Percentiles rank a stretch among this genome's conserved stretches.
These are phyloP conservation scores for Eolophus roseicapilla DNA, from an alignment of 2,113 vertebrate genomes.

Conservation along the genomic window DNA sequence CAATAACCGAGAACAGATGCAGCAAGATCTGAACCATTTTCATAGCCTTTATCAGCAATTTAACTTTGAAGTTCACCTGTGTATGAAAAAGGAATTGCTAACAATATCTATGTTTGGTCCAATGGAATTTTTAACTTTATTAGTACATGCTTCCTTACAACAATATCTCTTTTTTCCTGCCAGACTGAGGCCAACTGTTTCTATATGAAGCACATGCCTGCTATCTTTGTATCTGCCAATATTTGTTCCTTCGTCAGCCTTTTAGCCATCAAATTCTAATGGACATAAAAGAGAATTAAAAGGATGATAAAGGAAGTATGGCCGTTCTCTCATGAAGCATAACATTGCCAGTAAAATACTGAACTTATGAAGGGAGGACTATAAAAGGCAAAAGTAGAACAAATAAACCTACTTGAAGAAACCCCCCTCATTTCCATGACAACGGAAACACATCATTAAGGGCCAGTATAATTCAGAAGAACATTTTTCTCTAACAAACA, in stretches of 20 bases:
- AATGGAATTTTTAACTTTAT: neutral
- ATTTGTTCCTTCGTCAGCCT: neutral
- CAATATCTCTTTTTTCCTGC: neutral
- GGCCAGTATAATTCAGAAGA: conserved; percentile 47
- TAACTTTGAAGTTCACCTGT: neutral
- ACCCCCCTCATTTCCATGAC: conserved; percentile 73
- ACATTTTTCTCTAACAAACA: neutral
- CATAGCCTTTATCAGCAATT: neutral
- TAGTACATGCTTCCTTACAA: neutral
- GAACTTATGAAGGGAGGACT: conserved; percentile 52
- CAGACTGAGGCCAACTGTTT: neutral
- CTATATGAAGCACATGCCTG: neutral
- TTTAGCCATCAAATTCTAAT: neutral
- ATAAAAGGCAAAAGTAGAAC: conserved; percentile 70
- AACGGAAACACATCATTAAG: conserved; percentile 71
- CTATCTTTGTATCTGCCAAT: neutral
- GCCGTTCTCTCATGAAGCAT: conserved; percentile 31
- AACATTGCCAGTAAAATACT: conserved; percentile 51
- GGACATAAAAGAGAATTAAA: conserved; percentile 26
- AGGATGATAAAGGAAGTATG: conserved; percentile 2
- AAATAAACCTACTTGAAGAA: conserved; percentile 60
- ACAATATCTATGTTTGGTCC: neutral
- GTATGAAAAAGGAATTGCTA: neutral
- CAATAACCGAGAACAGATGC: neutral
- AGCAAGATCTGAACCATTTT: neutral